Evolutionary conservation across 2,113 vertebrate species (phyloP), one percentile per base, ranked within the genome.

Genomic region (Pachycephala philippinensis): DNA sequence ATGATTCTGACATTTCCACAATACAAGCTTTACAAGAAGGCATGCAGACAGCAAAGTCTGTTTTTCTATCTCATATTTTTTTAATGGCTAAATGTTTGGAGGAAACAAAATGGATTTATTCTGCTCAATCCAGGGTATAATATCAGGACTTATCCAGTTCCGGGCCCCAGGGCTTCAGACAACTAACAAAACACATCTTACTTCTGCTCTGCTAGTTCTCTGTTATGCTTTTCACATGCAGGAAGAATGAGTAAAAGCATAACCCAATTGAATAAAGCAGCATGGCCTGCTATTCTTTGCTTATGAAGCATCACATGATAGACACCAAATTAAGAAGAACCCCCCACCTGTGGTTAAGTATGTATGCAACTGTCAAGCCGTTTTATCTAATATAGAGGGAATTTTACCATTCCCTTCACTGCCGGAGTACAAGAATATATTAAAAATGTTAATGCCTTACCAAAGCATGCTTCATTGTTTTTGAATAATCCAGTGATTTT

Each of bases 121-220:
- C 98, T 98, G 97, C 97, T 98, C 98, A 97, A 97, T 98, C 98
- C 98, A 93, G 98, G 96, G 97, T 96, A 98, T 98, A 98, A 98
- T 98, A 98, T 98, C 97, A 97, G 98, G 98, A 98, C 98, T 99
- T 98, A 99, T 98, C 97, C 80, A 94, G 98, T 99, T 99, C 99
- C 98, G 98, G 98, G 98, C 98, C 98, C 98, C 97, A 96, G 98
- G 98, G 98, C 98, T 98, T 99, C 98, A 99, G 98, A 99, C 98
- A 92, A 97, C 98, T 98, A 98, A 99, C 99, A 99, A 99, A 99
- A 99, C 98, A 98, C 98, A 93, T 98, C 98, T 99, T 99, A 99
- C 98, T 99, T 99, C 98, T 98, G 98, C 98, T 98, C 98, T 98
- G 98, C 97, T 98, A 98, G 97, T 76, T 90, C 89, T 96, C 97